Evolutionary conservation across 1,140 invertebrate species (phyloP), one percentile per base, ranked within the genome.

Genomic region (Bombus ignitus): DNA sequence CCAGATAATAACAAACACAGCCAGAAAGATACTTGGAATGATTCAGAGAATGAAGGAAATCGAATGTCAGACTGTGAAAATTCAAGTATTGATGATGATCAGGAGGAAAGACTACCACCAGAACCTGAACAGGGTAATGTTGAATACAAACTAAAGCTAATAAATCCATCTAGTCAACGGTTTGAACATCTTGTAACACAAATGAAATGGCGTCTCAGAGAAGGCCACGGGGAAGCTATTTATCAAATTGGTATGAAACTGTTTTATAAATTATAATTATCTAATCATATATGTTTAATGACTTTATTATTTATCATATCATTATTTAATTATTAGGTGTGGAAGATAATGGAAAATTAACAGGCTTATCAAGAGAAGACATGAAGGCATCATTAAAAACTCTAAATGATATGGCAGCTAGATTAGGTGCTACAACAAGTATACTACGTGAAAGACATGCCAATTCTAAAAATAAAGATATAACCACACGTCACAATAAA

Each of bases 221-320:
- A 98, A 92, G 98, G 98, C 25, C 97, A 98, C 80, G 99, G 99
- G 12, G 98, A 99, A 94, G 98, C 98, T 1, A 98, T 99, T 88
- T 99, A 99, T 95, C 98, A 99, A 95, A 98, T 99, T 75, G 98
- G 95, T 95, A 93, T 66, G 13, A 47, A 75, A n/a, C 18, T 0
- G 6, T 8, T 53, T 39, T 75, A 8, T 25, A 65, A 25, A 25
- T 35, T 53, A 39, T 42, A 32, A 39, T 39, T 9, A 10, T 18
- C 2, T 62, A 39, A n/a, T 59, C 6, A 42, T 39, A 72, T n/a
- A 62, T 42, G 0, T 47, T 57, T 9, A 39, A 12, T 15, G 1
- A 22, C 18, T 10, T 35, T 9, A 68, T 68, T 10, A 12, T 22
- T 35, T 39, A n/a, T 70, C 28, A 39, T 42, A 76, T 42, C 13